phyloP scores from a whole-genome alignment of 35 echinoderm and acorn worm species.

The Apostichopus californicus region DNA sequence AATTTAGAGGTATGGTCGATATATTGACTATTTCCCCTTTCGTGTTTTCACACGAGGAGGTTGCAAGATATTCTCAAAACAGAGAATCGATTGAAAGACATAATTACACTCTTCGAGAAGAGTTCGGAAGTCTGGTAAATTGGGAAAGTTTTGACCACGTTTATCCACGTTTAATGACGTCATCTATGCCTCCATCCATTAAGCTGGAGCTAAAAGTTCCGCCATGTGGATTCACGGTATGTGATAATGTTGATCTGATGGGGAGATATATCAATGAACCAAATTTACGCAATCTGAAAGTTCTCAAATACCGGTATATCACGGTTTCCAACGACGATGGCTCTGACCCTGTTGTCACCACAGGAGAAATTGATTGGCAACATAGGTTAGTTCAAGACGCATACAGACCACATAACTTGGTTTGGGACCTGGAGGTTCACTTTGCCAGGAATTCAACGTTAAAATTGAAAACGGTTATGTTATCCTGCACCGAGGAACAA shows the following conservation, averaged over 20 bases:
- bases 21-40: conserved; percentile 54
- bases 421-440: conserved; percentile 51
- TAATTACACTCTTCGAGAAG: conserved; percentile 42
- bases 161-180: conserved; percentile 38
- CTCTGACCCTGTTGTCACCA: conserved; percentile 59
- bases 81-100: background rate
- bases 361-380: conserved; percentile 55
- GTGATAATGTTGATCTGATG: conserved; percentile 76
- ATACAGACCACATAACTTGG: conserved; percentile 74
- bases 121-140: conserved; percentile 56
- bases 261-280: conserved; percentile 43
- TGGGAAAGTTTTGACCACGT: conserved; percentile 63
- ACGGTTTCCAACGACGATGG: conserved; percentile 85
- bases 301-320: conserved; percentile 71
- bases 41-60: conserved; percentile 45
- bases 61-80: conserved; percentile 49
- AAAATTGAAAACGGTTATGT: conserved; percentile 53
- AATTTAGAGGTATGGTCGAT: conserved; percentile 76
- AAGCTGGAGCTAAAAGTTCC: conserved; percentile 50
- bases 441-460: conserved; percentile 63
- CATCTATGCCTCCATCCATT: conserved; percentile 50
- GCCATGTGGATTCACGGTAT: conserved; percentile 82
- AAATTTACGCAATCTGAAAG: conserved; percentile 50
- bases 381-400: conserved; percentile 68
- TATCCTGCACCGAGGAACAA: conserved; percentile 39